Conservation (phyloP, 1,140 invertebrate species). For the Calliphora vicina region DNA sequence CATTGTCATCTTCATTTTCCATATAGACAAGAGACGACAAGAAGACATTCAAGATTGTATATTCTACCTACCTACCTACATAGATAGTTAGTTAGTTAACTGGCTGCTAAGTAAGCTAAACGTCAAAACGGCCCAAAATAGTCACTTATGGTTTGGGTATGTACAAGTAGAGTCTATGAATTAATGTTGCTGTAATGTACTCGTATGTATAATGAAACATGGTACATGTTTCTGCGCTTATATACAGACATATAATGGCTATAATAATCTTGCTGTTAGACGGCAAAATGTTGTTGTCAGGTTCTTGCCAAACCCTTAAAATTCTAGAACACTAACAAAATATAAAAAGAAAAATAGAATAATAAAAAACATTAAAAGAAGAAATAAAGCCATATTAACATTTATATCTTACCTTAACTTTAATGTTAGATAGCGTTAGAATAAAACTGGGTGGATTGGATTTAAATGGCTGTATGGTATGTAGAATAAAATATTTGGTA, state of each 20-base stretch:
- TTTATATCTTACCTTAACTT: neutral
- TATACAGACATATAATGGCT: neutral
- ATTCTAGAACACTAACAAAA: neutral
- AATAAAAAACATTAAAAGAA: neutral
- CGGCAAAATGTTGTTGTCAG: neutral
- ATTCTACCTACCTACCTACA: neutral
- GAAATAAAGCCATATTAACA: neutral
- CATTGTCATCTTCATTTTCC: slow-evolving; percentile 24
- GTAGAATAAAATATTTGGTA: neutral
- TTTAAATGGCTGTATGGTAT: neutral
- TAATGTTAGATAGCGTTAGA: neutral
- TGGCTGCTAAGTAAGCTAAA: neutral
- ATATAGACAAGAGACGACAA: neutral
- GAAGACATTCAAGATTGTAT: neutral
- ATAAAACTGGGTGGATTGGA: neutral
- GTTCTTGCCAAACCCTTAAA: neutral
- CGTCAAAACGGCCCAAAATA: neutral
- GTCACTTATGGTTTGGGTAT: neutral
- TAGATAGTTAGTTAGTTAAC: neutral
- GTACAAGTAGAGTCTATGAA: too few species aligned
- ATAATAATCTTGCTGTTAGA: neutral
- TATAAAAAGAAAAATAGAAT: too few species aligned
- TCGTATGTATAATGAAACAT: neutral
- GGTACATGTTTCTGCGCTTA: neutral
- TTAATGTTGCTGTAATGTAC: neutral